Evolutionary conservation across 2,113 vertebrate genomes (phyloP), one percentile per base, ranked within the genome.

Genomic region (Phrynosoma blainvillii): DNA sequence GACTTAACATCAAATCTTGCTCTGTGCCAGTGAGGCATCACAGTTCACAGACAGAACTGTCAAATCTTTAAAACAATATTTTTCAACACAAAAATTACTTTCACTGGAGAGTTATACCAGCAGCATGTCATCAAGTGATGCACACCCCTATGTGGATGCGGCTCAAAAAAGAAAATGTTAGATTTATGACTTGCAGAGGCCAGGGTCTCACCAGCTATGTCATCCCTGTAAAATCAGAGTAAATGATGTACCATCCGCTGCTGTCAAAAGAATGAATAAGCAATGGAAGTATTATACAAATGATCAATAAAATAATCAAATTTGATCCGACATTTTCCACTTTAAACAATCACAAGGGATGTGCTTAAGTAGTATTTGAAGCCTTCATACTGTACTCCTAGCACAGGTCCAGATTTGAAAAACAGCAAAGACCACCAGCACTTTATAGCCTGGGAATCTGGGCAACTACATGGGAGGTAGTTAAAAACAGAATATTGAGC

Each of bases 401-500:
- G 75, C 47, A 85, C 78, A 80, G 91, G 71, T 56, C 25, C 40
- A 62, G 62, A 74, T 59, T 42, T 59, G 5, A 30, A 40, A 78
- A 65, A 18, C 12, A 77, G 1, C 2, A 56, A 23, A 5, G 73
- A 14, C 32, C 23, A 79, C 79, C 87, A 62, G 80, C 23, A 56
- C 82, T 73, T 66, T 1, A n/a, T 8, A 85, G 65, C 73, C 10
- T 70, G 62, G 76, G 86, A 73, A 32, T 6, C 27, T 13, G 87
- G 84, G 56, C 87, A 79, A 82, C 4, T 1, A 74, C 73, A 77
- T 83, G 18, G 79, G 86, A 90, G 88, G 77, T 59, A 83, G 92
- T 9, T 89, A 81, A 89, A 1, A 54, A 80, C 4, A 80, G n/a
- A 62, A 79, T 36, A n/a, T 25, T 14, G 85, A 30, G 25, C 47